Conservation (phyloP, 2,113 vertebrate genomes). For the Xenotilapia caudafasciata region DNA sequence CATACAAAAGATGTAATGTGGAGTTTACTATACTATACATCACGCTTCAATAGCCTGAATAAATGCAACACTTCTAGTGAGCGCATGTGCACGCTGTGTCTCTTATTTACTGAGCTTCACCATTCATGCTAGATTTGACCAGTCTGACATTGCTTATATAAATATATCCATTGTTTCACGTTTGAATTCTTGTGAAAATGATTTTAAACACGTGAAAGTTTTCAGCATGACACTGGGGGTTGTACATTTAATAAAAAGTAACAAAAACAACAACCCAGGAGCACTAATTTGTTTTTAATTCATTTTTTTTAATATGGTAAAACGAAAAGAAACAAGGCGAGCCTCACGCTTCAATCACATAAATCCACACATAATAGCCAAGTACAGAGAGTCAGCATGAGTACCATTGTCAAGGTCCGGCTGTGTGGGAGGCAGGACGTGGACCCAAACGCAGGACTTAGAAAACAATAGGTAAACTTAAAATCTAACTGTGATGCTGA, state of each 20-base stretch:
- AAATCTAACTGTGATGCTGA: background rate
- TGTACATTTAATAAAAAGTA: background rate
- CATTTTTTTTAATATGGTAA: background rate
- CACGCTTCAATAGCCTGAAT: slow-evolving; percentile 1
- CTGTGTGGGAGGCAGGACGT: background rate
- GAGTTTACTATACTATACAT: background rate
- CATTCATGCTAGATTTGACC: background rate
- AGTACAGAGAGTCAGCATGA: background rate
- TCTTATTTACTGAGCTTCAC: background rate
- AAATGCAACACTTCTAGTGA: slow-evolving; percentile 13
- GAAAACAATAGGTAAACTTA: background rate
- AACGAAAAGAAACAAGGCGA: background rate
- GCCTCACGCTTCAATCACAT: fast-evolving
- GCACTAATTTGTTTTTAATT: fast-evolving
- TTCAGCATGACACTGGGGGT: background rate
- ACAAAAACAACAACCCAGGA: background rate
- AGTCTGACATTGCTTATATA: background rate
- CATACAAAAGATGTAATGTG: background rate
- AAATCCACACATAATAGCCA: background rate
- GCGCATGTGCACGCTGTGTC: background rate
- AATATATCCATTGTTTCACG: background rate
- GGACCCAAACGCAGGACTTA: background rate
- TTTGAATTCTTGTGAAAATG: background rate
- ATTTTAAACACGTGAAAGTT: background rate
- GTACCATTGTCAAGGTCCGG: background rate